A percentile compares a stretch with the other conserved stretches of the same genome.
Evolutionary conservation across 2,888 invertebrate species (phyloP).

Genomic region (Cheilosia soror): DNA sequence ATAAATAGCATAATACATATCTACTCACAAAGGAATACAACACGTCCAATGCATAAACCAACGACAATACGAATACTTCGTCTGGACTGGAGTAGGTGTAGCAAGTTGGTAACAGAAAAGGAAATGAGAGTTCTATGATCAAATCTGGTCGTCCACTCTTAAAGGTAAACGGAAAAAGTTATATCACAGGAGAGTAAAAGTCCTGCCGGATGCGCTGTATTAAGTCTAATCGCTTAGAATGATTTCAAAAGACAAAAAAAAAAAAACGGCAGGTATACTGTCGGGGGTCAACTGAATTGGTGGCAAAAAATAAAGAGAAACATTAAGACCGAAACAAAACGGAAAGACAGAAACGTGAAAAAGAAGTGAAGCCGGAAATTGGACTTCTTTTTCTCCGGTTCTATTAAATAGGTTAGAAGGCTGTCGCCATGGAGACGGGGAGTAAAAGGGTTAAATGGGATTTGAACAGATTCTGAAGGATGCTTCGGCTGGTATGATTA

Average conservation of each 20-base stretch:
- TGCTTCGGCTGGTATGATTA: not conserved
- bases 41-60: conserved; percentile 47
- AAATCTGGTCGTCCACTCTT: conserved; percentile 48
- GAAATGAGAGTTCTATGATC: conserved; percentile 64
- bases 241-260: conserved; percentile 46
- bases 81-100: conserved; percentile 8
- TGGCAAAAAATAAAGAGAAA: conserved; percentile 32
- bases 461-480: conserved; percentile 4
- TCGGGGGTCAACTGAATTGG: not conserved
- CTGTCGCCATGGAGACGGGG: not conserved
- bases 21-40: conserved; percentile 32
- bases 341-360: conserved; percentile 51
- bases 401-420: conserved; percentile 16
- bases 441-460: conserved; percentile 18
- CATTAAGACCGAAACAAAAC: conserved; percentile 46
- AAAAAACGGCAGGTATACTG: not conserved
- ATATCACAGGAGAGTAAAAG: conserved; percentile 25
- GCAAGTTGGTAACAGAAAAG: conserved; percentile 7
- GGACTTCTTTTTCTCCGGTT: conserved; percentile 43
- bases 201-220: conserved; percentile 47
- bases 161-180: conserved; percentile 20
- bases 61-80: not conserved
- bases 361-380: conserved; percentile 58
- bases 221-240: conserved; percentile 66
- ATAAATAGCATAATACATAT: conserved; percentile 28